Percentiles rank a stretch among this genome's conserved stretches.
Evolutionary conservation across 1,140 invertebrate species (phyloP).

Genomic region (Lordiphosa mommai): DNA sequence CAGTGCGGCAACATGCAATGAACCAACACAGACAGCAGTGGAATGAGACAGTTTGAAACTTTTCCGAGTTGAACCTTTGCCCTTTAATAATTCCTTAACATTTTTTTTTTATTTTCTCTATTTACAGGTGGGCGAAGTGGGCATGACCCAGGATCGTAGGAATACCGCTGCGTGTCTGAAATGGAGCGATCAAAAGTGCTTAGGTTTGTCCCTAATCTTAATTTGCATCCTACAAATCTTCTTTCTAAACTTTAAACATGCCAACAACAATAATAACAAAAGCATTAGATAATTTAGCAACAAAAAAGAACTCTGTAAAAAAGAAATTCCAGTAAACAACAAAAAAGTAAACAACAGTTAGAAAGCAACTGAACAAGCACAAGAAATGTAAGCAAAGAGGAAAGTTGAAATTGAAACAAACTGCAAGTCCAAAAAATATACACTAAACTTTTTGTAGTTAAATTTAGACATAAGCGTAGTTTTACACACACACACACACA

Average conservation of each 20-base stretch:
- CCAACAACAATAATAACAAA: constrained; percentile 48
- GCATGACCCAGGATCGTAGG: constrained; percentile 54
- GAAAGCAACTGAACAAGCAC: constrained; percentile 23
- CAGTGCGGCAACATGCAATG: constrained; percentile 72
- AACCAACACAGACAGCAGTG: constrained; percentile 23
- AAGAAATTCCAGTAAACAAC: constrained; percentile 21
- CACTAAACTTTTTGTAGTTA: constrained; percentile 68
- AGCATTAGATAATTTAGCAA: constrained; percentile 64
- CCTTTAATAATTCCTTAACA: not conserved
- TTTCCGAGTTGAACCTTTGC: not conserved
- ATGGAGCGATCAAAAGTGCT: constrained; percentile 72
- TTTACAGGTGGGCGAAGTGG: constrained; percentile 68
- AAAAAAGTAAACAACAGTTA: constrained; percentile 33
- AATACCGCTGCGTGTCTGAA: constrained; percentile 66
- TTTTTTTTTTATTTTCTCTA: not conserved
- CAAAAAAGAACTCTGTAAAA: constrained; percentile 37
- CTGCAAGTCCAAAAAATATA: constrained; percentile 73
- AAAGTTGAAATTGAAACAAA: constrained; percentile 20
- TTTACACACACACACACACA: constrained; percentile 34
- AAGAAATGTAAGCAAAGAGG: constrained; percentile 2
- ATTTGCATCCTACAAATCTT: constrained; percentile 62
- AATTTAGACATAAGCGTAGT: constrained; percentile 63
- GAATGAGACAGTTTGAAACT: not conserved
- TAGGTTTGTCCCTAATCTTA: constrained; percentile 78
- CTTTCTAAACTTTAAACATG: constrained; percentile 62